Base-by-base conservation (phyloP, 2,113 vertebrate genomes). In the Pogonocichla stellata region DNA sequence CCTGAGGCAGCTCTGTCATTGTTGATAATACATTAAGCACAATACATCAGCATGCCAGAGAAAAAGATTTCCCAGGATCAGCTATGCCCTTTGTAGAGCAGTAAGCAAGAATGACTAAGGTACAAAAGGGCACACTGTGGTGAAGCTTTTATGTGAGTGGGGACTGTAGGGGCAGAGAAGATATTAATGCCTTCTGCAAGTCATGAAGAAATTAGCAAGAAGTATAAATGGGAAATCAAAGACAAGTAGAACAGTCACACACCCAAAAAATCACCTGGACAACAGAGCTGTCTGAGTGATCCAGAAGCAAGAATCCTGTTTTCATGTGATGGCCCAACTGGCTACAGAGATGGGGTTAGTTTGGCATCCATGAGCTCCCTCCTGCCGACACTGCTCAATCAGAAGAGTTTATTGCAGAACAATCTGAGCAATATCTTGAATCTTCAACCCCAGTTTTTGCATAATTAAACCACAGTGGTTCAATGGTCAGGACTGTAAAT, bases 1-100 rank as follows among this genome's bases (percentile, higher is more conserved):
- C 95, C 93, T 20, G 57, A 94, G 78, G 88, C 94, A 78, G 81
- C 64, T 86, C 80, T 95, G 88, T 83, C 93, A 86, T 38, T 85
- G 70, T 89, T 90, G 92, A 93, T 94, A 87, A 92, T 90, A 48
- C 54, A 62, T 84, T 80, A 83, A 82, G 54, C 81, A 74, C 71
- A 92, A 88, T 80, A 71, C 61, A 83, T 87, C 92, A 96, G 80
- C 29, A 33, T 80, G 58, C 48, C 73, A 89, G 58, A 58, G 36
- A 82, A 88, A 81, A 83, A 88, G 17, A 89, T 88, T 92, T 62
- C 62, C 84, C 50, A 62, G 71, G 70, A 88, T 86, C 15, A 7
- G 53, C 86, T 75, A 19, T 95, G 96, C 80, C 94, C 95, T 97
- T 93, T 83, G 79, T 48, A 25, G 34, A 66, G 69, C 67, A 64